Evolutionary conservation across 2,113 vertebrate species (phyloP).

Genomic region (Anthoscopus minutus): DNA sequence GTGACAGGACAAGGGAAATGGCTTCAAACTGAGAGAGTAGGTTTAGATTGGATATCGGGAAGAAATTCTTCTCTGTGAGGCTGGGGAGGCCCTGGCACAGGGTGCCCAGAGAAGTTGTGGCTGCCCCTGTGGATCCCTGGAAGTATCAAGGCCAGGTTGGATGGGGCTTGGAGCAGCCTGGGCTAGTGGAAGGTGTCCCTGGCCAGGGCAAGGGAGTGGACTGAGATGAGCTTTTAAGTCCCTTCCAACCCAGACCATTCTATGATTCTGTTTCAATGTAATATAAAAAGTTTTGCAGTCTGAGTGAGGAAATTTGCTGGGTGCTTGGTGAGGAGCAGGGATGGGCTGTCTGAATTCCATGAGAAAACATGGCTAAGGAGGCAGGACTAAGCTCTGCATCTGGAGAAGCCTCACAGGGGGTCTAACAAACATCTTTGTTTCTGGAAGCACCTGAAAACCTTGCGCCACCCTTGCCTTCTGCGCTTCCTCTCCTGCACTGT

Average conservation of each 20-base stretch:
- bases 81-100: not conserved
- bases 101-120: not conserved
- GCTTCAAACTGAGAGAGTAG: not conserved
- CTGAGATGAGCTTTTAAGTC: not conserved
- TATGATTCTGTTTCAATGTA: not conserved
- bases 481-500: constrained; percentile 93
- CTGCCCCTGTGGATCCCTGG: not conserved
- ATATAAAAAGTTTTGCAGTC: not conserved
- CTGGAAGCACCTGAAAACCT: constrained; percentile 91
- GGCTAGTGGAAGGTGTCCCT: not conserved
- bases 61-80: not conserved
- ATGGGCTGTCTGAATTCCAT: not conserved
- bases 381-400: not conserved
- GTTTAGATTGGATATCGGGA: not conserved
- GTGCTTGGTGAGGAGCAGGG: not conserved
- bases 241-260: not conserved
- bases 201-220: not conserved
- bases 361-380: not conserved
- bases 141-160: not conserved
- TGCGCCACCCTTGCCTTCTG: constrained; percentile 91
- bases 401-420: not conserved
- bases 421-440: not conserved
- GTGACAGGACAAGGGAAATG: not conserved
- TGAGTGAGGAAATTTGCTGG: not conserved
- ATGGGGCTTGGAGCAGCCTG: not conserved